Evolutionary conservation across 2,113 vertebrate genomes (phyloP).

Genomic region (Ophiodon elongatus): DNA sequence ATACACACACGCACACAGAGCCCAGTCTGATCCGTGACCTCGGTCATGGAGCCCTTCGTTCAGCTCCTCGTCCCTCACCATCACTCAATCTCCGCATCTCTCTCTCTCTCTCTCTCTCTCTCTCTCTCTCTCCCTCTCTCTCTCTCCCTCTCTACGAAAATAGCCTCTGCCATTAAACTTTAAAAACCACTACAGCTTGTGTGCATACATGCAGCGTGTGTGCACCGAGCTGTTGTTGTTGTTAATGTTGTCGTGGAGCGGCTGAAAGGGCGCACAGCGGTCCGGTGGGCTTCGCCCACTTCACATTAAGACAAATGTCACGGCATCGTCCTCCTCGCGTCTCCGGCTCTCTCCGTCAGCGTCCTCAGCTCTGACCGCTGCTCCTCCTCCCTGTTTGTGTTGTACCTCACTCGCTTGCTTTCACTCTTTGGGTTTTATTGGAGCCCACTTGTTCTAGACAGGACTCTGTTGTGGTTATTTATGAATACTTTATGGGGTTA

Average conservation of each 20-base stretch:
- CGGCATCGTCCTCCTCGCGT: constrained; percentile 43
- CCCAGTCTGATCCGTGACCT: constrained; percentile 48
- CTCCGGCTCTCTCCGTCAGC: not conserved
- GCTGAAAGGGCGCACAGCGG: constrained; percentile 55
- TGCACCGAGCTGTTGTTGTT: constrained; percentile 49
- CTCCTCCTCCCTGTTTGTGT: constrained; percentile 16
- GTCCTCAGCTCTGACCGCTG: constrained; percentile 12
- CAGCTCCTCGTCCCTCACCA: constrained; percentile 50
- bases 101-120: constrained; percentile 20
- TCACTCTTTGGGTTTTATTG: constrained; percentile 43
- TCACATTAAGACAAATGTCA: constrained; percentile 59
- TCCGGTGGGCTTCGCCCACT: constrained; percentile 56
- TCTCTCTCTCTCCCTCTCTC: constrained; percentile 39
- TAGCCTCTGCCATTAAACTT: constrained; percentile 68
- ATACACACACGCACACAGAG: not conserved
- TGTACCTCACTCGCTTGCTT: constrained; percentile 45
- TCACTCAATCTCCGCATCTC: constrained; percentile 63
- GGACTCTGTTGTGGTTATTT: constrained; percentile 58
- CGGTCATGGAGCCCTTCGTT: constrained; percentile 57
- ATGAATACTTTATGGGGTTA: constrained; percentile 48
- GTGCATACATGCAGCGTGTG: constrained; percentile 12
- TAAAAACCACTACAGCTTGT: constrained; percentile 37
- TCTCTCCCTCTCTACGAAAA: constrained; percentile 51
- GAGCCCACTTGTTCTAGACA: constrained; percentile 44
- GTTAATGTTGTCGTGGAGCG: constrained; percentile 50